Base-by-base conservation (phyloP, 2,797 vertebrate genomes). In the Psittacula derbiana region DNA sequence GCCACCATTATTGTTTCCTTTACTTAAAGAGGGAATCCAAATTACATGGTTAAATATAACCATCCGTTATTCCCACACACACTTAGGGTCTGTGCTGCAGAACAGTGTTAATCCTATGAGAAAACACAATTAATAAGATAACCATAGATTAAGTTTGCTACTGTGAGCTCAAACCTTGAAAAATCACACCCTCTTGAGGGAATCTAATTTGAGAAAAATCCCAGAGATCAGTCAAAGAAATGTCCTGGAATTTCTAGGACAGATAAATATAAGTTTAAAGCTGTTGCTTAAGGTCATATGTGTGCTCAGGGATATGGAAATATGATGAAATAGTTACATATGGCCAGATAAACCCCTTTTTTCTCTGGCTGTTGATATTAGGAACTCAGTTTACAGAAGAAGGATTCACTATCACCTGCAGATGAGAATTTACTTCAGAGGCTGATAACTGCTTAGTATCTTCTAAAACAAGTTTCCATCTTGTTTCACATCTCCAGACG, bases 1-100 rank as follows among this genome's bases (percentile, higher is more conserved):
- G 93, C 93, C 78, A 81, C 96, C 98, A 98, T 98, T 98, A 98
- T 98, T 98, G 97, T 98, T 98, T 98, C 98, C 98, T 98, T 98
- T 97, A 95, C 97, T 98, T 97, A 97, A 97, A 98, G 96, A 69
- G 47, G 96, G 97, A 98, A 97, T 92, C 90, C 80, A 95, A 98
- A 98, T 98, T 96, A 97, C 95, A 75, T 86, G 88, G 96, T 96
- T 97, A 98, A 98, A 97, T 95, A 94, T 95, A 98, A 97, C 97
- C 97, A 96, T 97, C 87, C 80, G 91, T 96, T 88, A 62, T 88
- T 96, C 79, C 76, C 65, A 16, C 67, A 84, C 86, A 80, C 93
- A 24, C 94, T 92, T 53, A 41, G 46, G 73, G 58, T 43, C 76
- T 91, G 81, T 73, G 49, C 66, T 83, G 66, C 73, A 87, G 81